phyloP scores from a whole-genome alignment of 2,888 invertebrate genomes.

The Chloromyia formosa region DNA sequence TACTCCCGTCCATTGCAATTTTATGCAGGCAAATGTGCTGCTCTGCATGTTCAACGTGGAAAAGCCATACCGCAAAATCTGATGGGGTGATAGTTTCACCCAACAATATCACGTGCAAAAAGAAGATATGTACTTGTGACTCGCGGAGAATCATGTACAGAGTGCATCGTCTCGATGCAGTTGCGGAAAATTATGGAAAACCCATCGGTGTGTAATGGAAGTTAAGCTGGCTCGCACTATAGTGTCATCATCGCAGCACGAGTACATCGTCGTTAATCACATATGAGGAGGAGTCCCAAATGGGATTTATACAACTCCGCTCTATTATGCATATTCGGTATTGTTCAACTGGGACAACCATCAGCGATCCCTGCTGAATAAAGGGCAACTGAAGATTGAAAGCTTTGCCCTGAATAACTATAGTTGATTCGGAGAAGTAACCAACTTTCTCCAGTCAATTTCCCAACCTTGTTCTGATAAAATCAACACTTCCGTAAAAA shows the following conservation, averaged over 20 bases:
- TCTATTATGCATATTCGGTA: neutral
- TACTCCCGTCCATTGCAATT: neutral
- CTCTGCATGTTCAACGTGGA: neutral
- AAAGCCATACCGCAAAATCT: neutral
- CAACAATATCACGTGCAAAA: too few species aligned
- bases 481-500: too few species aligned
- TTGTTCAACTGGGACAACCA: too few species aligned
- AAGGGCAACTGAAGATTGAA: too few species aligned
- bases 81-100: too few species aligned
- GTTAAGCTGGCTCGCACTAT: neutral
- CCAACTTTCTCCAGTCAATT: neutral
- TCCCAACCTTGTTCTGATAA: neutral
- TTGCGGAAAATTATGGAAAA: neutral
- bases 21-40: neutral
- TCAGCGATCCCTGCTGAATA: too few species aligned
- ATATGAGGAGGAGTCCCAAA: neutral
- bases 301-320: neutral
- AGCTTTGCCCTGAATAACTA: too few species aligned
- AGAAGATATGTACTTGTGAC: too few species aligned
- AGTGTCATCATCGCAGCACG: neutral
- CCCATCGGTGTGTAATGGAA: neutral
- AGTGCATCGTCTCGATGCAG: neutral
- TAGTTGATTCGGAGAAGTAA: too few species aligned
- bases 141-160: too few species aligned
- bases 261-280: too few species aligned